Evolutionary conservation across 2,888 invertebrate genomes (phyloP).

Genomic region (Zygaena filipendulae): DNA sequence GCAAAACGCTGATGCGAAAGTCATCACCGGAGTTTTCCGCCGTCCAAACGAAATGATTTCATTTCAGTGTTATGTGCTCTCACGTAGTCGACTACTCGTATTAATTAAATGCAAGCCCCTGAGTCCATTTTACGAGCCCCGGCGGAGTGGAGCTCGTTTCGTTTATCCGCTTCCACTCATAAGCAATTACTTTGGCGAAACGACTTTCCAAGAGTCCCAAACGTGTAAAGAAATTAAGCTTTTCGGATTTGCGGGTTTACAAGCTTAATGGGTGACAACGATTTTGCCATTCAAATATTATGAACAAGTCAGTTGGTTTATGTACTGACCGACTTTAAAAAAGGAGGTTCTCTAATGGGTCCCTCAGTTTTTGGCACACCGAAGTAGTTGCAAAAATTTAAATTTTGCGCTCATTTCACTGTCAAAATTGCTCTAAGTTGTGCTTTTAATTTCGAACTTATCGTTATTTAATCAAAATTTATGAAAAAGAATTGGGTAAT

Average conservation of each 20-base stretch:
- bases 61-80: constrained; percentile 46
- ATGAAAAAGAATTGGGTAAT: too few species aligned
- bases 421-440: too few species aligned
- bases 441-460: too few species aligned
- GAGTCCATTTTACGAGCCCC: constrained; percentile 60
- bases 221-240: constrained; percentile 58
- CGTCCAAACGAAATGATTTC: constrained; percentile 52
- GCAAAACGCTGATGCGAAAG: constrained; percentile 28
- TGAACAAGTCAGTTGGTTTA: too few species aligned
- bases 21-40: constrained; percentile 38
- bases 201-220: constrained; percentile 48
- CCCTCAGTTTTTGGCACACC: too few species aligned
- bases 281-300: constrained; percentile 6
- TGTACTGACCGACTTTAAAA: too few species aligned
- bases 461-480: too few species aligned
- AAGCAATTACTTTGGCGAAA: constrained; percentile 63
- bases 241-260: constrained; percentile 43
- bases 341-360: too few species aligned
- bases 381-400: too few species aligned
- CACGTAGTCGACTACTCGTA: constrained; percentile 55
- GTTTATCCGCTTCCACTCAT: constrained; percentile 64
- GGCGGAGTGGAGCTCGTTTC: constrained; percentile 54
- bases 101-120: constrained; percentile 64
- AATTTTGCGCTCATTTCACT: too few species aligned
- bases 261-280: constrained; percentile 40